A percentile compares a stretch with the other conserved stretches of the same genome.
phyloP scores from a whole-genome alignment of 2,113 vertebrate species.

The Manacus vitellinus region DNA sequence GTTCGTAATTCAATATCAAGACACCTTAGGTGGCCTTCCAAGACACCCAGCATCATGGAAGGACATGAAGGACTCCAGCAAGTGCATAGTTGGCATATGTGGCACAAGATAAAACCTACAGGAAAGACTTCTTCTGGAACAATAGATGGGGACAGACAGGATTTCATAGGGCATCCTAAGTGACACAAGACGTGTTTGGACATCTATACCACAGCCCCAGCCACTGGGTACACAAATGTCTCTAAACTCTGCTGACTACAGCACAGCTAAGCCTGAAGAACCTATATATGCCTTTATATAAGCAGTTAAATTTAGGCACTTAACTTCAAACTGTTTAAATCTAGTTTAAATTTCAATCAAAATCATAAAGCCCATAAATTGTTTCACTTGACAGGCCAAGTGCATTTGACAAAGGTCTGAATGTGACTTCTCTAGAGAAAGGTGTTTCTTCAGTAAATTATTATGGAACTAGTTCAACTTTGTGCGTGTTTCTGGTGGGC shows the following conservation, averaged over 20 bases:
- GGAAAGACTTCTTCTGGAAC: not conserved
- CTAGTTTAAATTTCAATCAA: not conserved
- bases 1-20: not conserved
- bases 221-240: not conserved
- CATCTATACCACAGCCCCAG: not conserved
- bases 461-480: not conserved
- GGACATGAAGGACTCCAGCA: not conserved
- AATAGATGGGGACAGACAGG: not conserved
- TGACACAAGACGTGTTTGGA: not conserved
- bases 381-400: not conserved
- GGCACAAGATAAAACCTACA: not conserved
- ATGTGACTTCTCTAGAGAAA: not conserved
- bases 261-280: not conserved
- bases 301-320: not conserved
- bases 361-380: not conserved
- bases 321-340: not conserved
- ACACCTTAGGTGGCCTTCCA: not conserved
- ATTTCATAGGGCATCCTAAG: not conserved
- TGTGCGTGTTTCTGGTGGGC: not conserved
- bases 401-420: not conserved
- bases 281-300: fast-evolving
- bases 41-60: not conserved
- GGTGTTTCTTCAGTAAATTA: not conserved
- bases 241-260: not conserved
- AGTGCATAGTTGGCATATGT: not conserved